Conservation (phyloP, 2,113 vertebrate genomes). For the Miniopterus natalensis region DNA sequence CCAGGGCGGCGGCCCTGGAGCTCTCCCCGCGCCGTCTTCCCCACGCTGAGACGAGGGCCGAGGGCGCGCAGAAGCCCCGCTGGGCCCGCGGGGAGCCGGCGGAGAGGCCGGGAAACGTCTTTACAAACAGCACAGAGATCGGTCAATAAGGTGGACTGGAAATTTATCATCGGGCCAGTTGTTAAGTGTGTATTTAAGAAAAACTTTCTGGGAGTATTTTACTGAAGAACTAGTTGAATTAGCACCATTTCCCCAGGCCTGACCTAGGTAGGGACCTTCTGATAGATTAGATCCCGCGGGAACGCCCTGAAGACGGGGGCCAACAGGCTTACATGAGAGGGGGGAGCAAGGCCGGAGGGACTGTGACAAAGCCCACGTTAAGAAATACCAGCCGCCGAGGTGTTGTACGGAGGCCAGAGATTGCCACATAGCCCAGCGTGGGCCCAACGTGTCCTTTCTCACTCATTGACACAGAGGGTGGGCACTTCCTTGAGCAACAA, state of each 20-base stretch:
- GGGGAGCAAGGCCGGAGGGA: not conserved
- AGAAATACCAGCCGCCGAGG: not conserved
- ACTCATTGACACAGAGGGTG: not conserved
- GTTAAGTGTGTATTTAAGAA: not conserved
- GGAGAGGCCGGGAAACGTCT: no score
- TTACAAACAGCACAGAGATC: fast-evolving
- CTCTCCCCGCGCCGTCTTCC: not conserved
- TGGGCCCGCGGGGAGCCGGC: no score
- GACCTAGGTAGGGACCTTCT: not conserved
- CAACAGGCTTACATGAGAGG: not conserved
- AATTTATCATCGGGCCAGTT: no score
- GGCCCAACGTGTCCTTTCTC: not conserved
- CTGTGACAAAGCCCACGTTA: not conserved
- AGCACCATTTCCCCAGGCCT: not conserved
- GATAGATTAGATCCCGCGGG: not conserved
- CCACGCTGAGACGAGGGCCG: no score
- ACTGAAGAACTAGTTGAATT: not conserved
- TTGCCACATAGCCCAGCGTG: not conserved
- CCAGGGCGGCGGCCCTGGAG: no score
- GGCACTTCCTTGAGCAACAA: not conserved
- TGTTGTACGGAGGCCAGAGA: not conserved
- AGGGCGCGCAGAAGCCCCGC: no score
- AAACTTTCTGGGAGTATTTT: not conserved
- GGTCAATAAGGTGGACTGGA: no score
- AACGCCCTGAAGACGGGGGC: not conserved